Conservation (phyloP, 2,113 vertebrate species). For the Myrmecophaga tridactyla region DNA sequence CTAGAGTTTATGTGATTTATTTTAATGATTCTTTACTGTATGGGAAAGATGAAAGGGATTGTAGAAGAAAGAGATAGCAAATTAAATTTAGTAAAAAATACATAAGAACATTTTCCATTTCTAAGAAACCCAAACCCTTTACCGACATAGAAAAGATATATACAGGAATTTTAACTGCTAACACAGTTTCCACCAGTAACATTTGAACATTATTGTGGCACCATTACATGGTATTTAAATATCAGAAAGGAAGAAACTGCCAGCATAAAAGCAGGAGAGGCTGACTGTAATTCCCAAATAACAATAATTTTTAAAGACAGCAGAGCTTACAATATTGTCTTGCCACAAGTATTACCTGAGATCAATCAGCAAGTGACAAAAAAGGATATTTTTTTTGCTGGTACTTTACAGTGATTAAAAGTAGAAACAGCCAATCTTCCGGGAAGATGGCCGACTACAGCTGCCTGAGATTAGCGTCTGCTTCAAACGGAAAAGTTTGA, state of each 20-base stretch:
- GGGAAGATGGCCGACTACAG: no score
- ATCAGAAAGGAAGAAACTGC: not conserved
- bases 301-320: not conserved
- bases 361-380: not conserved
- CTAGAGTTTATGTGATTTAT: not conserved
- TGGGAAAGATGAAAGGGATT: not conserved
- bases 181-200: not conserved
- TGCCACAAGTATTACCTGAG: not conserved
- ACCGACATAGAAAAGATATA: not conserved
- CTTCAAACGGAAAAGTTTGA: no score
- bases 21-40: slow-evolving; percentile 1
- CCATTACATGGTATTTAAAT: not conserved
- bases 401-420: slow-evolving; percentile 28
- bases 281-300: not conserved
- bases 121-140: not conserved
- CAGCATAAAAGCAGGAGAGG: not conserved
- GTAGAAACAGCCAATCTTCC: not conserved
- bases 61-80: slow-evolving; percentile 15
- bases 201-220: not conserved
- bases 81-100: slow-evolving; percentile 15
- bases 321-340: not conserved
- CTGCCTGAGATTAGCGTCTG: no score
- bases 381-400: not conserved
- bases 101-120: slow-evolving; percentile 15
- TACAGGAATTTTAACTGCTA: not conserved